Base-by-base conservation (phyloP, 2,888 invertebrate genomes). In the Callimorpha dominula region DNA sequence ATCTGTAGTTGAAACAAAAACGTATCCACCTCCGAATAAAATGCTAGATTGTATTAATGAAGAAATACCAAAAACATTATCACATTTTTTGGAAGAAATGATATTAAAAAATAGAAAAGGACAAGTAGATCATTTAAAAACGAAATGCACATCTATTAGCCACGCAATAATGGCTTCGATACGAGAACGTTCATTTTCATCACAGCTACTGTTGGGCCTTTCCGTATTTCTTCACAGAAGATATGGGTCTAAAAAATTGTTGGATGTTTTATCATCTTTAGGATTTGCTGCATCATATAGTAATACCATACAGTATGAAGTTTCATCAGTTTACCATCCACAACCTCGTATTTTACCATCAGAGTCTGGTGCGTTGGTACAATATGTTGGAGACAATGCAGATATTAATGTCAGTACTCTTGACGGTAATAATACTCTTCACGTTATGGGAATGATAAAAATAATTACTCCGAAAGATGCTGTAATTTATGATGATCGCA, bases 1-100 rank as follows among this genome's bases (percentile, higher is more conserved):
- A 78, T 79, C 83, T 72, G 77, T 87, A 78, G 84, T 87, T 82
- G 86, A 89, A 82, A 89, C 83, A 50, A 52, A 52, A 52, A 75
- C 74, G 60, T 85, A 86, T 75, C 83, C 86, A 68, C 84, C 86
- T 80, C 82, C 84, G 74, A 62, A 80, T 84, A 74, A 78, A 67
- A 85, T 85, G 81, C 85, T 86, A 76, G 85, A 74, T 68, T 66
- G 71, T 74, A 64, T 74, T n/a, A 71, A 74, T 70, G 71, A 62
- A 31, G 74, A 74, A 64, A 71, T 74, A 64, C 70, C 74, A n/a
- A 68, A 74, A 64, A 71, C 74, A 52, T 71, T 74, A 54, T 62
- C 71, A 63, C 70, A 62, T 74, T 70, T 74, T 67, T 70, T 74
- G 68, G 74, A 50, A 52, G 67, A 67, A 74, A 70, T 74, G 31